Conservation (phyloP, 2,113 vertebrate species). For the Collichthys lucidus region DNA sequence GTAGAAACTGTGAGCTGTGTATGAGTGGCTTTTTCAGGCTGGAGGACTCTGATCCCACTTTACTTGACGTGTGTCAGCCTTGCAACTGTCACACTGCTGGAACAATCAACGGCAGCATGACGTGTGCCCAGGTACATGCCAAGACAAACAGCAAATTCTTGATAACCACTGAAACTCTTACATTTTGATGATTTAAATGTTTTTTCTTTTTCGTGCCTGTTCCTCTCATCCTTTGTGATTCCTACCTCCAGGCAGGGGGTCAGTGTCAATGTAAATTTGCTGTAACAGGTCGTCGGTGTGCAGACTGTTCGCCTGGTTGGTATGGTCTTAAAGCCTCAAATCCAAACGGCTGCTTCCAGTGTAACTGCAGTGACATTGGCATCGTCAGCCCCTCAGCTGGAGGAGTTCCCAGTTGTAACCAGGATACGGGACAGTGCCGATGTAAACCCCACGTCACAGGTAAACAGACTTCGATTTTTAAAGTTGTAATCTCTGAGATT, state of each 20-base stretch:
- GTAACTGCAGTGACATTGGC: slow-evolving; percentile 91
- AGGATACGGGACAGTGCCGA: slow-evolving; percentile 92
- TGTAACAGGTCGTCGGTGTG: slow-evolving; percentile 91
- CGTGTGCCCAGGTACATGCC: slow-evolving; percentile 81
- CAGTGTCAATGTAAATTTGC: slow-evolving; percentile 94
- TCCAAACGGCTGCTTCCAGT: slow-evolving; percentile 90
- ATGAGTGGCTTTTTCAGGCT: slow-evolving; percentile 88
- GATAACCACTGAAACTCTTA: background rate
- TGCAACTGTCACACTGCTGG: slow-evolving; percentile 87
- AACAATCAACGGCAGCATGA: slow-evolving; percentile 80
- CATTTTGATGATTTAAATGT: background rate
- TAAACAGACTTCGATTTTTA: slow-evolving; percentile 75
- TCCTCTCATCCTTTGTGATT: slow-evolving; percentile 57
- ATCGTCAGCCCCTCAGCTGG: slow-evolving; percentile 77
- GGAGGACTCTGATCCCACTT: slow-evolving; percentile 82
- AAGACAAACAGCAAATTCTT: background rate
- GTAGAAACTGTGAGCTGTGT: slow-evolving; percentile 91
- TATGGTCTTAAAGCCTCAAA: slow-evolving; percentile 87
- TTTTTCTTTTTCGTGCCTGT: background rate
- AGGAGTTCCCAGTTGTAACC: slow-evolving; percentile 91
- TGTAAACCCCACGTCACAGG: slow-evolving; percentile 94
- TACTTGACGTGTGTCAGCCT: slow-evolving; percentile 86
- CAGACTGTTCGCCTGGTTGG: slow-evolving; percentile 92
- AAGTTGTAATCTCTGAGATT: background rate
- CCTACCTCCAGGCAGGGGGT: slow-evolving; percentile 89